phyloP scores from a whole-genome alignment of 1,140 invertebrate genomes.

The Drosophila neocordata region DNA sequence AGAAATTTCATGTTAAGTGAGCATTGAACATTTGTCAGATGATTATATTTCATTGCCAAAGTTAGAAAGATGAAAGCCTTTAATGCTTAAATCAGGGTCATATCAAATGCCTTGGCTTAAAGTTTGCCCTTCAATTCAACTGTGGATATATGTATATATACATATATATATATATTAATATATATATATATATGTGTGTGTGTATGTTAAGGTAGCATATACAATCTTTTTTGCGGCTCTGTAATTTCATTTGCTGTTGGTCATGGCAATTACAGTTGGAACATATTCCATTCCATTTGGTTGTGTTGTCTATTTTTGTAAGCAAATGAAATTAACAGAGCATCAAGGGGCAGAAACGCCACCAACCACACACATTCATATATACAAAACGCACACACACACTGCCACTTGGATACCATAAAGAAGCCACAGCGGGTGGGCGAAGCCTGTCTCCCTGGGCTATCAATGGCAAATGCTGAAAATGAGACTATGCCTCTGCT shows the following conservation, averaged over 20 bases:
- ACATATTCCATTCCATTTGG: constrained; percentile 47
- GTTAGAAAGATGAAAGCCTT: neutral
- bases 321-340: constrained; percentile 74
- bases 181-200: neutral
- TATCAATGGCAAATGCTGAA: constrained; percentile 49
- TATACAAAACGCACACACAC: neutral
- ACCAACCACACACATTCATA: constrained; percentile 6
- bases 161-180: neutral
- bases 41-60: constrained; percentile 6
- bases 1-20: constrained; percentile 3
- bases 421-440: constrained; percentile 29
- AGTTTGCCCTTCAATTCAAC: neutral
- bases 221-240: constrained; percentile 8
- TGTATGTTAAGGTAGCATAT: constrained; percentile 4
- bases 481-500: constrained; percentile 27
- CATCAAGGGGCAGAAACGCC: constrained; percentile 42
- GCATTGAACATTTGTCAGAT: neutral
- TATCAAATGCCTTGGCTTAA: constrained; percentile 1
- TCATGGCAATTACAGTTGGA: constrained; percentile 43
- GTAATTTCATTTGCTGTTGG: constrained; percentile 20
- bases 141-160: neutral
- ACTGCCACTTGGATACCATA: constrained; percentile 19
- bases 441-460: constrained; percentile 14
- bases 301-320: constrained; percentile 68
- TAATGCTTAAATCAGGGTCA: constrained; percentile 7